phyloP scores from a whole-genome alignment of 2,113 vertebrate genomes.

The Merops nubicus region DNA sequence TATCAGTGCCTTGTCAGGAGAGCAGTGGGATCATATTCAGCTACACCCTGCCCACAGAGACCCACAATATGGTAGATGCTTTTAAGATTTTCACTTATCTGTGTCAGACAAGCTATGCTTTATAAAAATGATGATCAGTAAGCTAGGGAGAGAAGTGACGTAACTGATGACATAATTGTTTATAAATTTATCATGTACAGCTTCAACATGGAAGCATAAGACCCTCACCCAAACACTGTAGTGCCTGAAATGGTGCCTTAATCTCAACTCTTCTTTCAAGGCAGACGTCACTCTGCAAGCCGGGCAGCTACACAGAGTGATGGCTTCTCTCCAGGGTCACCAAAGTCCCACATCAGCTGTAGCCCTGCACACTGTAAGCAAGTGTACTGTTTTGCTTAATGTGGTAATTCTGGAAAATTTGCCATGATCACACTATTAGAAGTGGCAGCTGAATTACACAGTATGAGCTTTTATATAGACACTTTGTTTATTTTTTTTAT shows the following conservation, averaged over 20 bases:
- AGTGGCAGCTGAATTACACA: not conserved
- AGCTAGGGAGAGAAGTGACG: not conserved
- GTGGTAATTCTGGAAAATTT: not conserved
- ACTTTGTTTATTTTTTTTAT: not conserved
- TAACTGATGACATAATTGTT: not conserved
- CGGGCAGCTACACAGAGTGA: rapidly evolving
- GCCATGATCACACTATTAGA: not conserved
- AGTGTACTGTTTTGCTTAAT: not conserved
- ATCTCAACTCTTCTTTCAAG: not conserved
- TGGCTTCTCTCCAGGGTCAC: not conserved
- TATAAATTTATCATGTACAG: not conserved
- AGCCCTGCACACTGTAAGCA: not conserved
- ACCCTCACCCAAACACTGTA: not conserved
- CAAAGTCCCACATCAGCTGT: not conserved
- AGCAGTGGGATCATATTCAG: not conserved
- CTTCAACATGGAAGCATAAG: not conserved
- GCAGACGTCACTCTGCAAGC: not conserved
- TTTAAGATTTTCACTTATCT: not conserved
- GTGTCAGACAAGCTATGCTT: not conserved
- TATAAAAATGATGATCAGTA: not conserved
- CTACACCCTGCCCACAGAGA: rapidly evolving
- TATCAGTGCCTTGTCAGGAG: not conserved
- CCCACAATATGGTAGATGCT: not conserved
- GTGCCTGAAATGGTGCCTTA: not conserved
- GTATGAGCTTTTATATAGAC: not conserved